phyloP scores from a whole-genome alignment of 1,140 invertebrate species.

The Semibalanus balanoides region DNA sequence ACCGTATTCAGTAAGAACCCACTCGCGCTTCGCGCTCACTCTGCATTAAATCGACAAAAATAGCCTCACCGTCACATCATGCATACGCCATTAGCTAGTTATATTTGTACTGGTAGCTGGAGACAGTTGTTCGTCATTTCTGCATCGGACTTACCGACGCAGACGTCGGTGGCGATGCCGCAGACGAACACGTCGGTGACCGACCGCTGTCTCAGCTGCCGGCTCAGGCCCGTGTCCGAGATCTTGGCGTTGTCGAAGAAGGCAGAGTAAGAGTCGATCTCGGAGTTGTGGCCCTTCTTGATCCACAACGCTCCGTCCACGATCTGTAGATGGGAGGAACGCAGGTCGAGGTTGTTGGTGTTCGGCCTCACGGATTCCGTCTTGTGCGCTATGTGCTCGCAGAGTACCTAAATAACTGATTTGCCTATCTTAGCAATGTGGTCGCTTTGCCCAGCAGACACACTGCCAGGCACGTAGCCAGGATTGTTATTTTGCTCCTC shows the following conservation, averaged over 20 bases:
- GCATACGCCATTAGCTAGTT: not conserved
- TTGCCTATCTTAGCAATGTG: too few species aligned
- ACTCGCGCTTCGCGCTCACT: too few species aligned
- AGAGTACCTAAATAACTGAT: too few species aligned
- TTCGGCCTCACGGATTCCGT: too few species aligned
- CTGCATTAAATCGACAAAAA: not conserved
- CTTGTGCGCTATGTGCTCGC: too few species aligned
- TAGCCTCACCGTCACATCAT: not conserved
- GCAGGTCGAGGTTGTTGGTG: too few species aligned
- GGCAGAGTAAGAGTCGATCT: conserved; percentile 93
- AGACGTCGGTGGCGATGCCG: conserved; percentile 90
- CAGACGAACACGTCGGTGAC: conserved; percentile 89
- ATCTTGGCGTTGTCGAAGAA: conserved; percentile 95
- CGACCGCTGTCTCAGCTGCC: conserved; percentile 56
- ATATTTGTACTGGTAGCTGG: not conserved
- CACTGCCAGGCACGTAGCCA: too few species aligned
- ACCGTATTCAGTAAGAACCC: too few species aligned
- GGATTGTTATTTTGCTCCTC: too few species aligned
- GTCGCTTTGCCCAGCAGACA: too few species aligned
- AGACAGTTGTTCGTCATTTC: not conserved
- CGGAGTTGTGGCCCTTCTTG: conserved; percentile 85
- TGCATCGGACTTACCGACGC: conserved; percentile 53
- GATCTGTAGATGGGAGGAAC: conserved; percentile 38
- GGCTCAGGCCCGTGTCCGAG: conserved; percentile 67
- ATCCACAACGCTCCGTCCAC: conserved; percentile 61